A percentile compares a stretch with the other conserved stretches of the same genome.
Conservation (phyloP, 2,888 invertebrate species). For the Caenorhabditis panamensis region DNA sequence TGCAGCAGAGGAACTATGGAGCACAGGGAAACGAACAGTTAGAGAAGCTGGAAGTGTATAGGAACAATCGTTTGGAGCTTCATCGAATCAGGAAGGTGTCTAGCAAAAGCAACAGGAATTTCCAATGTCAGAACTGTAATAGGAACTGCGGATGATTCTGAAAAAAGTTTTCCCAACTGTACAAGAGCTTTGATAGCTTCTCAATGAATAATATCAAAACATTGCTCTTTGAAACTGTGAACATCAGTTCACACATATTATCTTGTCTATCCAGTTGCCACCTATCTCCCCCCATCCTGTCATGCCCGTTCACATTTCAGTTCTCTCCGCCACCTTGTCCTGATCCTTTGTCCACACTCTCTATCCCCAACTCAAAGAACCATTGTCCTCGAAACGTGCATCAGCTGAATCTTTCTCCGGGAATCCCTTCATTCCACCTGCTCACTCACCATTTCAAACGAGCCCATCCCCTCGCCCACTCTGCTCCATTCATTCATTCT, state of each 20-base stretch:
- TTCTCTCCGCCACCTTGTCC: neutral
- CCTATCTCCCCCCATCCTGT: too few relatives aligned
- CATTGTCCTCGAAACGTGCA: neutral
- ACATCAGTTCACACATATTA: too few relatives aligned
- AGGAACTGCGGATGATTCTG: too few relatives aligned
- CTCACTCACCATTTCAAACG: neutral
- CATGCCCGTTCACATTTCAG: neutral
- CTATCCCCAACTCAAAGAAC: neutral
- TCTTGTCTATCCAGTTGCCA: too few relatives aligned
- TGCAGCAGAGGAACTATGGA: neutral
- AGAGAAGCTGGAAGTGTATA: neutral
- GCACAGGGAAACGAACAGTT: neutral
- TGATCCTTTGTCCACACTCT: slow-evolving; percentile 1
- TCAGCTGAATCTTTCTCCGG: slow-evolving; percentile 18
- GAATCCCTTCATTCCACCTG: slow-evolving; percentile 14
- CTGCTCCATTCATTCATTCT: neutral
- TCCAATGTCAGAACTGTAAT: too few relatives aligned
- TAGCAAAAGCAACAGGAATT: too few relatives aligned
- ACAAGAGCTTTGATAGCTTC: too few relatives aligned
- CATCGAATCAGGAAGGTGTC: too few relatives aligned
- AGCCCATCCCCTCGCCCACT: neutral
- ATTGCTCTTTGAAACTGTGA: too few relatives aligned
- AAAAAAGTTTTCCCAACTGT: too few relatives aligned
- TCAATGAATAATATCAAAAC: too few relatives aligned
- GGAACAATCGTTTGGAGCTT: too few relatives aligned